Evolutionary conservation across 2,797 vertebrate genomes (phyloP), one percentile per base, ranked within the genome.

Genomic region (Choloepus didactylus): DNA sequence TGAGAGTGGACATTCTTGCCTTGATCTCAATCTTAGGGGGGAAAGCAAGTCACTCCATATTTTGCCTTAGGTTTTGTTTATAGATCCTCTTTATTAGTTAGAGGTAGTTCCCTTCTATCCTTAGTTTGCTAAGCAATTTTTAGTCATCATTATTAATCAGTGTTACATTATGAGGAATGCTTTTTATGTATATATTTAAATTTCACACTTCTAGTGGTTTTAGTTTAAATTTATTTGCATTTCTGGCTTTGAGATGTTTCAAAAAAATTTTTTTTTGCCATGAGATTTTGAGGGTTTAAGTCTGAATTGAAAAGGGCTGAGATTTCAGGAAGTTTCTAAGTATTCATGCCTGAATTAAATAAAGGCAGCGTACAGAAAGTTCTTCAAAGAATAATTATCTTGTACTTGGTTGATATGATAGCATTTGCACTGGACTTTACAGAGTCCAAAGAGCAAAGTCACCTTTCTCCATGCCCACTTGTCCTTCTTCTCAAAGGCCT

Each of bases 221-320:
- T 73, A 29, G 19, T 76, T 95, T 75, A 31, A 85, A 67, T 62
- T 88, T 79, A 9, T 87, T 95, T 89, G 59, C 54, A 29, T 87
- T 89, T 64, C 14, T 62, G 16, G 25, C 21, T 87, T 84, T 73
- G 51, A 51, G 38, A 81, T 66, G 4, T 86, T 83, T 60, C 16
- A 38, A 73, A 89, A 76, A 35, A 16, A 66, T 69, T 95, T 81
- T 51, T 31, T 46, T 19, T 84, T 18, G 15, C 15, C 41, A 46
- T 81, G 19, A 16, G 12, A 19, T 44, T 70, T 56, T 89, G 75
- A 82, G 8, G 16, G 76, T 76, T 80, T 5, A n/a, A 64, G 12
- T 83, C 31, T 46, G 16, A 95, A 72, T 51, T 75, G 9, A 59
- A 81, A 91, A 75, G 44, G 6, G 46, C 21, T 77, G 41, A 89